Conservation (phyloP, 1,140 invertebrate species). For the Cydia strobilella region DNA sequence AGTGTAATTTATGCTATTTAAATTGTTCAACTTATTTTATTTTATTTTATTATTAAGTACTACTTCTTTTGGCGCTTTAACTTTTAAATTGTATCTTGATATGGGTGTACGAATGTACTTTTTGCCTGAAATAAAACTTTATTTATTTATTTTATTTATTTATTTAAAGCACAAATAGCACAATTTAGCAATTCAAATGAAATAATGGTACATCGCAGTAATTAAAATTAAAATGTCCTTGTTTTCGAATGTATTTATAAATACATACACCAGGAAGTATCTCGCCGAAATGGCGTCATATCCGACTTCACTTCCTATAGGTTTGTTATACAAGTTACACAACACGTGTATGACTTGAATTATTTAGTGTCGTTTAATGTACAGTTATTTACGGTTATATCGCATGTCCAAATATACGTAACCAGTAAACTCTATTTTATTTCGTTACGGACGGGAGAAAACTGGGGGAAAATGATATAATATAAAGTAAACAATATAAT, state of each 20-base stretch:
- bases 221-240: slow-evolving; percentile 12
- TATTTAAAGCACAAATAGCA: too few species aligned
- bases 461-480: too few species aligned
- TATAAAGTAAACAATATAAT: too few species aligned
- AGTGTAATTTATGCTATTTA: too few species aligned
- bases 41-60: too few species aligned
- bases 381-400: not conserved
- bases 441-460: too few species aligned
- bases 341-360: slow-evolving; percentile 26
- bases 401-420: not conserved
- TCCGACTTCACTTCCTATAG: slow-evolving; percentile 19
- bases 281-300: slow-evolving; percentile 23
- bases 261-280: slow-evolving; percentile 16
- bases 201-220: not conserved
- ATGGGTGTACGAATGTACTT: too few species aligned
- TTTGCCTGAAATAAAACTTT: too few species aligned
- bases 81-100: too few species aligned
- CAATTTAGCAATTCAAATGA: not conserved
- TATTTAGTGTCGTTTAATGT: slow-evolving; percentile 19
- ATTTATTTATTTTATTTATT: too few species aligned
- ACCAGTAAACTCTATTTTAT: not conserved
- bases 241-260: slow-evolving; percentile 19
- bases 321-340: slow-evolving; percentile 20
- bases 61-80: too few species aligned
- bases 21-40: too few species aligned